Percentiles rank a stretch among this genome's conserved stretches.
Evolutionary conservation across 2,797 vertebrate genomes (phyloP).

Genomic region (Rhinatrema bivittatum): DNA sequence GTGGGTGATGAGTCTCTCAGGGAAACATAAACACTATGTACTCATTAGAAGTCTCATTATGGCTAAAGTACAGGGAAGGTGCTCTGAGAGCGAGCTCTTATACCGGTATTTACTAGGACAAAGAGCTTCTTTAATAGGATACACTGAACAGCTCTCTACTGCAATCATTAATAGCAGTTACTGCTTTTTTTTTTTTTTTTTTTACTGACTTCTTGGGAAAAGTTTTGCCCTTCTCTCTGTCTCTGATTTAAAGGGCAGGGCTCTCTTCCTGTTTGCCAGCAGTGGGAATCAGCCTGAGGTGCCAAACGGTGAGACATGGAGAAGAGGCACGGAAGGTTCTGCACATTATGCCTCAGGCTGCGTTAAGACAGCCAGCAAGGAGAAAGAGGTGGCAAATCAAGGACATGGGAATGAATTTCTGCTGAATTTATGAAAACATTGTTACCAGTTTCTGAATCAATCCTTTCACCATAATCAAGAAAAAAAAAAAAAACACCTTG

Average conservation of each 20-base stretch:
- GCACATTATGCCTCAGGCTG: conserved; percentile 1
- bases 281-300: conserved; percentile 18
- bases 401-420: conserved; percentile 15
- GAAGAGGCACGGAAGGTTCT: conserved; percentile 20
- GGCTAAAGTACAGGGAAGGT: conserved; percentile 61
- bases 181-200: too few relatives aligned
- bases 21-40: conserved; percentile 58
- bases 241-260: conserved; percentile 35
- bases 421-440: too few relatives aligned
- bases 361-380: conserved; percentile 6
- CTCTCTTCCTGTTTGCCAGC: conserved; percentile 22
- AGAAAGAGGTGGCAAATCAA: conserved; percentile 14
- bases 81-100: conserved; percentile 56
- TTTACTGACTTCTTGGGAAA: conserved; percentile 55
- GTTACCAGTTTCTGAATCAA: too few relatives aligned
- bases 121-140: conserved; percentile 59
- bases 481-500: too few relatives aligned
- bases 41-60: conserved; percentile 69
- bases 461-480: too few relatives aligned
- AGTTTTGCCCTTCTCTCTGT: conserved; percentile 50
- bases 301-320: not conserved
- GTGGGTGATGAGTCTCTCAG: conserved; percentile 58
- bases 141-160: conserved; percentile 52
- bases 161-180: conserved; percentile 52
- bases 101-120: conserved; percentile 58